phyloP scores from a whole-genome alignment of 2,888 invertebrate species.

The Rhagonycha fulva region DNA sequence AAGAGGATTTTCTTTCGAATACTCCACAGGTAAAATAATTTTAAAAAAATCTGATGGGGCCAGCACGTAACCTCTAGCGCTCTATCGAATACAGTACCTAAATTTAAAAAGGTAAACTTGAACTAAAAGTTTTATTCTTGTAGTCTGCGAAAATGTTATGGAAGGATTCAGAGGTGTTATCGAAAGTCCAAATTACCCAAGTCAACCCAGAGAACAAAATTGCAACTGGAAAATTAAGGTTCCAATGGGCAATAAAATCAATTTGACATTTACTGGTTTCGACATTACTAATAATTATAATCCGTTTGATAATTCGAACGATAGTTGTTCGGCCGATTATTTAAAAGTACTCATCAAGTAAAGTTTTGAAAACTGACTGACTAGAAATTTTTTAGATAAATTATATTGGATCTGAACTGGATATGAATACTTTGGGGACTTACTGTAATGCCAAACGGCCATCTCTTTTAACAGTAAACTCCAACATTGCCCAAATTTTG shows the following conservation, averaged over 20 bases:
- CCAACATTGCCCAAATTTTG: conserved; percentile 64
- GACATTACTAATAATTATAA: conserved; percentile 40
- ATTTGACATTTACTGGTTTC: conserved; percentile 82
- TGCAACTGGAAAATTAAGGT: conserved; percentile 81
- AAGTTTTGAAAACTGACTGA: background rate
- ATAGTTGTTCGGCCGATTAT: conserved; percentile 65
- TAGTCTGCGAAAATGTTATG: conserved; percentile 67
- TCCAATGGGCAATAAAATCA: conserved; percentile 77
- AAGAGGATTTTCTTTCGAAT: conserved; percentile 81
- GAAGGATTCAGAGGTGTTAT: conserved; percentile 74
- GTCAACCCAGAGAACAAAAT: conserved; percentile 61
- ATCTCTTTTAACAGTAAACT: conserved; percentile 60
- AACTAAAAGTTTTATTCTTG: conserved; percentile 17
- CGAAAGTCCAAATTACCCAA: conserved; percentile 85
- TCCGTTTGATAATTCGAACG: background rate
- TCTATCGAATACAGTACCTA: too few species aligned
- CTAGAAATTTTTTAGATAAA: background rate
- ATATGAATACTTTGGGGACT: conserved; percentile 45
- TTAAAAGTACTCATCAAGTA: conserved; percentile 43
- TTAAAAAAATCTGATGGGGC: too few species aligned
- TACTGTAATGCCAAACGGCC: conserved; percentile 60
- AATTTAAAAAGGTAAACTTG: too few species aligned
- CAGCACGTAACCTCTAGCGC: too few species aligned
- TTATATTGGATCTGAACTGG: conserved; percentile 38
- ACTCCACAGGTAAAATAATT: conserved; percentile 62